Conservation (phyloP, 2,888 invertebrate species). For the Gerris lacustris region DNA sequence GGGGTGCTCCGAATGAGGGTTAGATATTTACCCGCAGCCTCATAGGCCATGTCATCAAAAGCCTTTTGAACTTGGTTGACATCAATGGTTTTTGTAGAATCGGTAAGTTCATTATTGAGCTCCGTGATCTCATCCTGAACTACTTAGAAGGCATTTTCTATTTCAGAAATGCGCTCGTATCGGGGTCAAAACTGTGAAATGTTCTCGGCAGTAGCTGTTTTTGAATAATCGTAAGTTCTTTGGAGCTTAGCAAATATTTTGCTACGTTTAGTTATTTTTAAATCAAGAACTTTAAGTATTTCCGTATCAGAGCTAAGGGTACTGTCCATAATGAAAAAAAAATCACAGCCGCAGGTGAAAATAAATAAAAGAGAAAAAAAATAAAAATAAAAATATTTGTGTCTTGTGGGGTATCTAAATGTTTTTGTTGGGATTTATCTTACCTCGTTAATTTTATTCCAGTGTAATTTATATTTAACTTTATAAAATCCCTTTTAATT, state of each 20-base stretch:
- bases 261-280: neutral
- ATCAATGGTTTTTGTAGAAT: neutral
- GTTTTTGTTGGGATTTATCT: too few species aligned
- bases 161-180: neutral
- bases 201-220: neutral
- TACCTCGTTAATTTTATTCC: too few species aligned
- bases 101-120: neutral
- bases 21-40: neutral
- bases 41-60: slow-evolving; percentile 1
- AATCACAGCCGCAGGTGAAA: too few species aligned
- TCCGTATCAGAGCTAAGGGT: too few species aligned
- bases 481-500: too few species aligned
- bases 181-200: neutral
- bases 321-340: too few species aligned
- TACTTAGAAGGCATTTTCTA: neutral
- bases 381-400: too few species aligned
- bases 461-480: too few species aligned
- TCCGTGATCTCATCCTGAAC: neutral
- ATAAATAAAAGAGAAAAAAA: too few species aligned
- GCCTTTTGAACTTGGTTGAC: neutral
- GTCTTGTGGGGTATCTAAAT: too few species aligned
- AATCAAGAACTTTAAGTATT: neutral
- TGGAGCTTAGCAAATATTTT: neutral
- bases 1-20: neutral
- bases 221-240: neutral